Conservation (phyloP, 2,888 invertebrate species). For the Drosophila acutilabella region DNA sequence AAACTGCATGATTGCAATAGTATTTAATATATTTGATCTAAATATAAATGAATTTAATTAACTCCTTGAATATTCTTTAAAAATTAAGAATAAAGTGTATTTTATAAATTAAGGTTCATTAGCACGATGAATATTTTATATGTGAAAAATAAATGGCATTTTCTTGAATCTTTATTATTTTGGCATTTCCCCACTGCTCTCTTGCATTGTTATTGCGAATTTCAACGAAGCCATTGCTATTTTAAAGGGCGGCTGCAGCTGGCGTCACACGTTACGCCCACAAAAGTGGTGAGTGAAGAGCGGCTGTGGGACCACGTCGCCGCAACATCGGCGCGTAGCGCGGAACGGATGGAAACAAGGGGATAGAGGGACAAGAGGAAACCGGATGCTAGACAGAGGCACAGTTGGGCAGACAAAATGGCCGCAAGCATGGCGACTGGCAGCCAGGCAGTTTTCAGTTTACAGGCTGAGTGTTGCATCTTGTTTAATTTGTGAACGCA, state of each 20-base stretch:
- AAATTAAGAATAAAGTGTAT: background rate
- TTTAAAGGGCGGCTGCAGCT: slow-evolving; percentile 67
- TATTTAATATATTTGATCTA: too few relatives aligned
- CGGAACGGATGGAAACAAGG: slow-evolving; percentile 11
- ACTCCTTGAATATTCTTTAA: background rate
- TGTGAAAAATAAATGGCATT: slow-evolving; percentile 1
- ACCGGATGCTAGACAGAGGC: background rate
- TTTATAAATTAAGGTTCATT: slow-evolving; percentile 12
- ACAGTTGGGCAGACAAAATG: slow-evolving; percentile 46
- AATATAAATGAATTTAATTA: background rate
- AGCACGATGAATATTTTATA: background rate
- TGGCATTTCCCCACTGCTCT: slow-evolving; percentile 22
- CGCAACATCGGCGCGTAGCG: slow-evolving; percentile 47
- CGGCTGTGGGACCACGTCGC: slow-evolving; percentile 33
- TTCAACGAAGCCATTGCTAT: slow-evolving; percentile 61
- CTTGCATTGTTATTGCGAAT: slow-evolving; percentile 42
- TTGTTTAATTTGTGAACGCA: slow-evolving; percentile 73
- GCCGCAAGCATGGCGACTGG: slow-evolving; percentile 39
- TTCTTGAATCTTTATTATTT: slow-evolving; percentile 18
- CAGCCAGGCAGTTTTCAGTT: slow-evolving; percentile 39
- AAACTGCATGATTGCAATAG: too few relatives aligned
- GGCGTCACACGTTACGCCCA: slow-evolving; percentile 48
- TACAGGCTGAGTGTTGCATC: slow-evolving; percentile 70
- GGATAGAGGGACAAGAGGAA: background rate
- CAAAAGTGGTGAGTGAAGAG: slow-evolving; percentile 32